A percentile compares a stretch with the other conserved stretches of the same genome.
phyloP scores from a whole-genome alignment of 1,140 invertebrate species.

The Cepaea nemoralis region DNA sequence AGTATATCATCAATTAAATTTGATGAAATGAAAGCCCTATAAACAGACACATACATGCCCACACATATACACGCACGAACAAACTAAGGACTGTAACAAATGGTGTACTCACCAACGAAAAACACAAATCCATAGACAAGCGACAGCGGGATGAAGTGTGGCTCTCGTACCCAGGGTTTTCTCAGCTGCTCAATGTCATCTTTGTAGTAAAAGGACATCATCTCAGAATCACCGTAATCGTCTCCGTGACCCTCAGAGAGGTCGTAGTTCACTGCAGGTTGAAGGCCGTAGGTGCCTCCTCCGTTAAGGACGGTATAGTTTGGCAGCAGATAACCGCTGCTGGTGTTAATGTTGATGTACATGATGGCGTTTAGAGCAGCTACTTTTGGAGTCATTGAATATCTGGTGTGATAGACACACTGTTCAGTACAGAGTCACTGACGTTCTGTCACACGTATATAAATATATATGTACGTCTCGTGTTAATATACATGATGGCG shows the following conservation, averaged over 20 bases:
- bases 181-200: constrained; percentile 2
- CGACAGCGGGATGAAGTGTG: constrained; percentile 70
- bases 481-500: too few relatives aligned
- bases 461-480: too few relatives aligned
- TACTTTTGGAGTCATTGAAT: too few relatives aligned
- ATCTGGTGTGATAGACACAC: too few relatives aligned
- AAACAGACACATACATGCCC: too few relatives aligned
- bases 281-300: neutral
- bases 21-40: too few relatives aligned
- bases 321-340: neutral
- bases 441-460: too few relatives aligned
- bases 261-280: neutral
- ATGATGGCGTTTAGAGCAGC: neutral
- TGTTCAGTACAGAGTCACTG: too few relatives aligned
- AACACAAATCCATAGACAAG: constrained; percentile 81
- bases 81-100: too few relatives aligned
- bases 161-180: constrained; percentile 48
- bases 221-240: neutral
- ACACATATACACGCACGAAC: too few relatives aligned
- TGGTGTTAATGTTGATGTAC: neutral
- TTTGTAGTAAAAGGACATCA: constrained; percentile 9
- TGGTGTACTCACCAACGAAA: constrained; percentile 74
- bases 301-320: neutral
- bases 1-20: too few relatives aligned
- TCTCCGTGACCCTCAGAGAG: neutral